Base-by-base conservation (phyloP, 2,797 vertebrate genomes). In the Silurus aristotelis region DNA sequence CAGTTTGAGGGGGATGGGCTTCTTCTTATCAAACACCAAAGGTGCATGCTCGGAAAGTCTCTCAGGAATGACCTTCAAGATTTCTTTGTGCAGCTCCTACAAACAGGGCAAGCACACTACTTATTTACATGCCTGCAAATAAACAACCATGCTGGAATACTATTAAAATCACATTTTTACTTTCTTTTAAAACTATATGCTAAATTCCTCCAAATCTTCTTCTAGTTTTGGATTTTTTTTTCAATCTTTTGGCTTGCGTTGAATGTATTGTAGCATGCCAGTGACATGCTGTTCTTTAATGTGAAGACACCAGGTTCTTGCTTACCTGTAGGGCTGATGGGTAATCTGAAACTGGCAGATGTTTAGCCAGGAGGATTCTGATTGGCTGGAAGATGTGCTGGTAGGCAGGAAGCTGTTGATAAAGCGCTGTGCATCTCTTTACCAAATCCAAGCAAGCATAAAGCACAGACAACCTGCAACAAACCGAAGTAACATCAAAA, bases 11-110 rank as follows among this genome's bases (percentile, higher is more conserved):
- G 97, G 97, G 73, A 97, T 95, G 0, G 97, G 97, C 86, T 96
- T 98, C 93, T 95, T 97, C 92, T 96, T 99, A 83, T 98, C 96
- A 87, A 97, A 97, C 63, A 97, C 88, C 66, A 99, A 90, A 0
- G 92, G 95, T 17, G 12, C 89, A 82, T 84, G 95, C 38, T 72
- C 78, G 84, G 90, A 91, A 0, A 83, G 87, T 17, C 88, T 91
- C 0, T 52, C 80, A 52, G 92, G 90, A 56, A 98, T 82, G 31
- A 91, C 90, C 1, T 93, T 92, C 90, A 98, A 75, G 46, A 96
- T 89, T 86, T 94, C 90, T 0, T 58, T 87, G 85, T 90, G 93
- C 86, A 96, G 91, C 66, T 96, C 96, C 98, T 99, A 90, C 60
- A 89, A 89, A 78, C 0, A 60, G 9, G 27, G 31, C 79, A 80